Evolutionary conservation across 2,797 vertebrate species (phyloP).

Genomic region (Emys orbicularis): DNA sequence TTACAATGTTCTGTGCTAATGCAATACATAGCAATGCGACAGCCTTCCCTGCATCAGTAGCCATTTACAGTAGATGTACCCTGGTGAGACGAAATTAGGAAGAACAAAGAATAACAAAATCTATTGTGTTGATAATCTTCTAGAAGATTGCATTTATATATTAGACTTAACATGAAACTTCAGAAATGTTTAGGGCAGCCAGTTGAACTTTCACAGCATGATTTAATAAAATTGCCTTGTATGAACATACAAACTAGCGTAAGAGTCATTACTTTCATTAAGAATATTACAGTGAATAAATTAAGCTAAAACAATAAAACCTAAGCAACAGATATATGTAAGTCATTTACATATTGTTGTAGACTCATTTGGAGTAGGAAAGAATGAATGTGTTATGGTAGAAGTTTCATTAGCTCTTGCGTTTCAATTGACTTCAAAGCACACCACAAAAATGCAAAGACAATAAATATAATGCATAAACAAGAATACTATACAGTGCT

Average conservation of each 20-base stretch:
- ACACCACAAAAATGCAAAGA: constrained; percentile 75
- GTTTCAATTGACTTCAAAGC: constrained; percentile 83
- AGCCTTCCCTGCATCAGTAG: neutral
- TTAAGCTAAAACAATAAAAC: constrained; percentile 85
- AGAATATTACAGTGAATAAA: constrained; percentile 85
- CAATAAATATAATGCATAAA: constrained; percentile 84
- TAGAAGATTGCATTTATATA: constrained; percentile 77
- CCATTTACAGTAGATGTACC: constrained; percentile 33
- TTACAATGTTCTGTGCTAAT: constrained; percentile 1
- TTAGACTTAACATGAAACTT: constrained; percentile 75
- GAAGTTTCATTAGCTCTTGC: constrained; percentile 83
- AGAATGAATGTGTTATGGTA: constrained; percentile 79
- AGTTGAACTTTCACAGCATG: constrained; percentile 81
- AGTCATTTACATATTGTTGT: constrained; percentile 83
- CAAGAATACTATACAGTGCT: constrained; percentile 74
- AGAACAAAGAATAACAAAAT: constrained; percentile 73
- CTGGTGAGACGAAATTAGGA: constrained; percentile 69
- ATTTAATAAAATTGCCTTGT: constrained; percentile 83
- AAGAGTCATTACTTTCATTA: constrained; percentile 89
- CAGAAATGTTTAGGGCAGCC: constrained; percentile 72
- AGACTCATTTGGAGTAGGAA: constrained; percentile 79
- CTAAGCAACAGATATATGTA: constrained; percentile 83
- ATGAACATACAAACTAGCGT: constrained; percentile 79
- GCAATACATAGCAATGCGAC: constrained; percentile 6
- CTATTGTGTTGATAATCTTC: constrained; percentile 69